Percentiles rank a stretch among this genome's conserved stretches.
These are phyloP conservation scores for Chaetodon trifasciatus DNA, from an alignment of 2,797 vertebrate species.

Conservation along the genomic window DNA sequence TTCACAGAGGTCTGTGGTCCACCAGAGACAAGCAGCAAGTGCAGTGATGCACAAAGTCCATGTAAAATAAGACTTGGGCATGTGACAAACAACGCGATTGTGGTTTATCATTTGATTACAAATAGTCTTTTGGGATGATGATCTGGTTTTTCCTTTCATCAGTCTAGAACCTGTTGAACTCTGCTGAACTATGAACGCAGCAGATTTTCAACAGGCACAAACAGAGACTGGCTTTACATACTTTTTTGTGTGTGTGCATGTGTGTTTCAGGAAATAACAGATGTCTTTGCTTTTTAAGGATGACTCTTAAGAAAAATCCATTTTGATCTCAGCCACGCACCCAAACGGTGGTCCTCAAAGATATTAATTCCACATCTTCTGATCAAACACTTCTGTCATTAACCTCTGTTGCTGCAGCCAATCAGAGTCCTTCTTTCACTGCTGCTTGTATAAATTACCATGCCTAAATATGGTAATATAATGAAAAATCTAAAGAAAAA, in stretches of 20 bases:
- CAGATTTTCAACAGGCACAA: not conserved
- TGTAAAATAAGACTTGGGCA: not conserved
- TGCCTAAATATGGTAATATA: too few species aligned
- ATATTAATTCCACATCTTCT: too few species aligned
- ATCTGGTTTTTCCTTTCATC: not conserved
- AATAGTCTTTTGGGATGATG: not conserved
- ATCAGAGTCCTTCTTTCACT: too few species aligned
- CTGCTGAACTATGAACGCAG: not conserved
- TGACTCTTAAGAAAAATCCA: not conserved
- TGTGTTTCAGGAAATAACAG: not conserved
- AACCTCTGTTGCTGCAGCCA: too few species aligned
- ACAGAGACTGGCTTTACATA: not conserved
- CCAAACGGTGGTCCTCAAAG: too few species aligned
- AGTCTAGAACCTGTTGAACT: not conserved
- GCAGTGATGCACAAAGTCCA: not conserved
- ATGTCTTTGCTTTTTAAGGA: not conserved
- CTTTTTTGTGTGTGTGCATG: not conserved
- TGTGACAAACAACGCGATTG: not conserved
- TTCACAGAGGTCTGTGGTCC: not conserved
- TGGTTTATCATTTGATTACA: not conserved
- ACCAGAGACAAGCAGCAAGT: not conserved
- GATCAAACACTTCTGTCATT: too few species aligned
- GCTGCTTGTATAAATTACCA: too few species aligned
- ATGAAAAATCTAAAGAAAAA: too few species aligned
- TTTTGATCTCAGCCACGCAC: too few species aligned